Evolutionary conservation across 2,888 invertebrate species (phyloP).

Genomic region (Synanthedon vespiformis): DNA sequence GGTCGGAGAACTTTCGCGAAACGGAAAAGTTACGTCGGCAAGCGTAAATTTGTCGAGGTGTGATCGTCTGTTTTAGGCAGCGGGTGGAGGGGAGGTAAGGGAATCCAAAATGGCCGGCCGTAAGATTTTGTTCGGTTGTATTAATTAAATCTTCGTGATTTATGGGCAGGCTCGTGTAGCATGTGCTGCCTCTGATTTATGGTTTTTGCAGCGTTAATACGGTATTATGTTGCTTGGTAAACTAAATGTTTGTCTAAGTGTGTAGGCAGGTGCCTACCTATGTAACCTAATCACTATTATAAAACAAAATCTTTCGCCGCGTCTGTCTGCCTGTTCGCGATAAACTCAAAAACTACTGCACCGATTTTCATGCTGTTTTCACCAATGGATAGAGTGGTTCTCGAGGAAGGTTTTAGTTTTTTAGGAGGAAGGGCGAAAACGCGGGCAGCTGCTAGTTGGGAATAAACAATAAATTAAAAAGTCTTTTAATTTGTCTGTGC

Average conservation of each 20-base stretch:
- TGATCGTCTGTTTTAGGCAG: slow-evolving; percentile 63
- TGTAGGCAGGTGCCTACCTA: neutral
- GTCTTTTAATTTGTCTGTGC: no score
- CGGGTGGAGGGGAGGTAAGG: slow-evolving; percentile 48
- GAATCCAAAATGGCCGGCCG: slow-evolving; percentile 59
- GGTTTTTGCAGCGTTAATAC: slow-evolving; percentile 46
- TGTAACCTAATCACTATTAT: no score
- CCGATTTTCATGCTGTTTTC: no score
- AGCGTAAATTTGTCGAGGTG: slow-evolving; percentile 36
- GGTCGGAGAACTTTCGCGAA: neutral
- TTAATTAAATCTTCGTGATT: slow-evolving; percentile 70
- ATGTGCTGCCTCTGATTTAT: slow-evolving; percentile 57
- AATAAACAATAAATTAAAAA: no score
- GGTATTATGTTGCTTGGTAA: slow-evolving; percentile 23
- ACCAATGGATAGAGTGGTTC: no score
- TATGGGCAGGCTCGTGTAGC: slow-evolving; percentile 48
- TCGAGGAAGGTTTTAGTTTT: no score
- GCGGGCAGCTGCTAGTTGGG: no score
- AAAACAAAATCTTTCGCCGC: no score
- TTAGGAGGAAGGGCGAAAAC: no score
- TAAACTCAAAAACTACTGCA: no score
- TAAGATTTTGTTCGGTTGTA: slow-evolving; percentile 67
- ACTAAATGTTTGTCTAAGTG: slow-evolving; percentile 7
- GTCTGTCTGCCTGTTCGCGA: no score
- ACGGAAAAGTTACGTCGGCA: neutral